phyloP scores from a whole-genome alignment of 1,140 invertebrate species.

The Lordiphosa collinella region DNA sequence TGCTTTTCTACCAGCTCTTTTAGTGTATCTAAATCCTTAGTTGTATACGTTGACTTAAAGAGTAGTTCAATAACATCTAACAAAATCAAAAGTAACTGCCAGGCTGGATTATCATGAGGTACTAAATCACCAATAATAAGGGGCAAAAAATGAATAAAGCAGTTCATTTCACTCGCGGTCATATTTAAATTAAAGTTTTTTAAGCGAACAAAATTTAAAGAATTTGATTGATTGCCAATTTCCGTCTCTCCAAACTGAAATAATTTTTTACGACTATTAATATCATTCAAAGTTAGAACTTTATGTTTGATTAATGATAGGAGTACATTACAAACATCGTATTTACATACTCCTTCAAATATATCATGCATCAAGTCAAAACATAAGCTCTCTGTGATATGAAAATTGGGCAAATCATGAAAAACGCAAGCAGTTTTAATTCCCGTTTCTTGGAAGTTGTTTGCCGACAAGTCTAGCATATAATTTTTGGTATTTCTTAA shows the following conservation, averaged over 20 bases:
- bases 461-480: background rate
- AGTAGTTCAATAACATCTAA: background rate
- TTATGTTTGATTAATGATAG: constrained; percentile 44
- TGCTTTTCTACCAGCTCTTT: background rate
- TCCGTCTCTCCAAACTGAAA: constrained; percentile 44
- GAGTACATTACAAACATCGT: constrained; percentile 61
- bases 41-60: background rate
- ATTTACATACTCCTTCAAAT: constrained; percentile 72
- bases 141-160: constrained; percentile 13
- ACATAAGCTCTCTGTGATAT: constrained; percentile 65
- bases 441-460: background rate
- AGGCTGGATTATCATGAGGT: constrained; percentile 39
- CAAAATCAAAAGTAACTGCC: constrained; percentile 17
- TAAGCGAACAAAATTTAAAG: constrained; percentile 20
- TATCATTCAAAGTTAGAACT: constrained; percentile 4
- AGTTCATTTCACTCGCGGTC: constrained; percentile 61
- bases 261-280: constrained; percentile 33
- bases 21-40: background rate
- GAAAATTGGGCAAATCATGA: constrained; percentile 60
- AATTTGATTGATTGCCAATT: constrained; percentile 5
- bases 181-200: constrained; percentile 45
- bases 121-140: constrained; percentile 11
- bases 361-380: constrained; percentile 79
- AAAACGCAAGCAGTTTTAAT: constrained; percentile 69
- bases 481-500: background rate